A percentile compares a stretch with the other conserved stretches of the same genome.
Conservation (phyloP, 2,797 vertebrate genomes). For the Muraenolepis orangiensis region DNA sequence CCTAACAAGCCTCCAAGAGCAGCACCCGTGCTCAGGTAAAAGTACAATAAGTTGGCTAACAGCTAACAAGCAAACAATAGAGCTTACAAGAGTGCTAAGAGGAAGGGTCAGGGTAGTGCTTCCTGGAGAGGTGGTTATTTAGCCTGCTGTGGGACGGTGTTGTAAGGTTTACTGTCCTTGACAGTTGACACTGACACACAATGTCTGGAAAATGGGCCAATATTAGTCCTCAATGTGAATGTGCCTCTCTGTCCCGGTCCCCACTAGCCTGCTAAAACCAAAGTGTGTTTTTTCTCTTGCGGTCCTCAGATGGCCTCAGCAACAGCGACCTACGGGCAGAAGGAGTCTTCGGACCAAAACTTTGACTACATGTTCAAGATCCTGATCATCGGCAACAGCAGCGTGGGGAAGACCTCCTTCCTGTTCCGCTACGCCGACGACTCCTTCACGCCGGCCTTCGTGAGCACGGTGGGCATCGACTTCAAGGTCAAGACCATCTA, state of each 20-base stretch:
- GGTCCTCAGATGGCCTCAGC: constrained; percentile 89
- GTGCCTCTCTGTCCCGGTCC: neutral
- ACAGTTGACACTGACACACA: neutral
- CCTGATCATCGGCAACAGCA: constrained; percentile 98
- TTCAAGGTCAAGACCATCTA: constrained; percentile 99
- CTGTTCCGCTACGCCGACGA: constrained; percentile 96
- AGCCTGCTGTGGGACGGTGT: too few relatives aligned
- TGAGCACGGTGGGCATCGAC: constrained; percentile 97
- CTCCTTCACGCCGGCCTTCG: constrained; percentile 94
- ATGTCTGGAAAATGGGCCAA: neutral
- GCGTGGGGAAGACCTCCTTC: constrained; percentile 95
- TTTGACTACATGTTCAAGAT: constrained; percentile 99
- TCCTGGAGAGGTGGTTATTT: too few relatives aligned
- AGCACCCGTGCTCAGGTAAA: too few relatives aligned
- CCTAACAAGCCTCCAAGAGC: too few relatives aligned
- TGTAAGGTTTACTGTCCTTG: neutral
- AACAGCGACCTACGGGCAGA: constrained; percentile 92
- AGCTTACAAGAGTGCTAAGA: too few relatives aligned
- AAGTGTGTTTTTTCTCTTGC: neutral
- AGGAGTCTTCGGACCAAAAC: constrained; percentile 96
- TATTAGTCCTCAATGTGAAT: neutral
- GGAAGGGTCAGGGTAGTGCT: too few relatives aligned
- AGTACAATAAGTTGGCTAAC: too few relatives aligned
- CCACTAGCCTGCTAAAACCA: neutral
- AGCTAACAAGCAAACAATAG: too few relatives aligned